These are phyloP conservation scores for Chlamydotis undulata DNA, from an alignment of 2,113 vertebrate species.

Conservation along the genomic window DNA sequence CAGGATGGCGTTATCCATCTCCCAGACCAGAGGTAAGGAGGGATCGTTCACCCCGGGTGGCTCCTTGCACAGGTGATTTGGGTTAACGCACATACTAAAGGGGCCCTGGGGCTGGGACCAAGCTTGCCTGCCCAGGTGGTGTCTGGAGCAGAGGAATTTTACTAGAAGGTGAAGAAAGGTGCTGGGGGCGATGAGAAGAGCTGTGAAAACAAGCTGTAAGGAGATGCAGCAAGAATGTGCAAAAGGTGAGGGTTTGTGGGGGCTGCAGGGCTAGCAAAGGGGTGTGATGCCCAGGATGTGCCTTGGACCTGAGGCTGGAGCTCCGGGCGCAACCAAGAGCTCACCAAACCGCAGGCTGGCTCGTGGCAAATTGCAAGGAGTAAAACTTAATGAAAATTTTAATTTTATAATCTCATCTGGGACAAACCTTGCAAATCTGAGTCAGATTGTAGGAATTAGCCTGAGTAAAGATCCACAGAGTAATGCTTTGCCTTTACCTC, in stretches of 20 bases:
- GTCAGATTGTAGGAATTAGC: neutral
- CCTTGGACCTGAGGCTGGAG: neutral
- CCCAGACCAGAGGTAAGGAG: conserved; percentile 14
- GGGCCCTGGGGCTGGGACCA: neutral
- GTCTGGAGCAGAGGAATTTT: neutral
- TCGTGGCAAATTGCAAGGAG: neutral
- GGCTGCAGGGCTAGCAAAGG: neutral
- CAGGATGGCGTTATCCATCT: conserved; percentile 11
- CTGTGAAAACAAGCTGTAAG: neutral
- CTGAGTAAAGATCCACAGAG: neutral
- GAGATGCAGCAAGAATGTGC: neutral
- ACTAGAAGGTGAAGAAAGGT: neutral
- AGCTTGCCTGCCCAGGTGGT: neutral
- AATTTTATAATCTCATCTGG: neutral
- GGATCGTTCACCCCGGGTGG: neutral
- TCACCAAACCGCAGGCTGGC: neutral
- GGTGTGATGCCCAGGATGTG: fast-evolving
- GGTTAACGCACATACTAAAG: neutral
- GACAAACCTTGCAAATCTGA: neutral
- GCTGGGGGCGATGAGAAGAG: neutral
- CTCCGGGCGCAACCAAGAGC: fast-evolving
- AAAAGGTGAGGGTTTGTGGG: neutral
- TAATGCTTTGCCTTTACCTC: neutral
- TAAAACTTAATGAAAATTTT: neutral
- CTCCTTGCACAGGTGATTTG: conserved; percentile 8